Evolutionary conservation across 2,113 vertebrate genomes (phyloP), one percentile per base, ranked within the genome.

Genomic region (Sylvia atricapilla): DNA sequence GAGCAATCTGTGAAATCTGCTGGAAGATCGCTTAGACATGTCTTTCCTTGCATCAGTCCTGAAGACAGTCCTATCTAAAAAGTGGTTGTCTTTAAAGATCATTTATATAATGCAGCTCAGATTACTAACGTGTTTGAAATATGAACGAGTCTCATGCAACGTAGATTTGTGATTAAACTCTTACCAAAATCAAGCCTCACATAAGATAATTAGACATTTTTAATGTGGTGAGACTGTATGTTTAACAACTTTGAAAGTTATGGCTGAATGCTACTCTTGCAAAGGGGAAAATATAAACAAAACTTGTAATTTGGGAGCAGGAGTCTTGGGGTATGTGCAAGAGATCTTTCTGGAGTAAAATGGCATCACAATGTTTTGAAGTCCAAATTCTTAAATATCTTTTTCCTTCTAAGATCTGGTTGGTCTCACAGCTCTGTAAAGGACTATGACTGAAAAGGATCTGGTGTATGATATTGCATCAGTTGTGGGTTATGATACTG

Each of bases 1-100:
- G 67, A 93, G 39, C 75, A 82, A 87, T 91, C 91, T 93, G 93
- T 95, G 87, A 94, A 82, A 87, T 93, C 41, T 95, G 22, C 62
- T 94, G 87, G 82, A 92, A 91, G 55, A 79, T 35, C 11, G 11
- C 43, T 83, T 82, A 56, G 74, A 17, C 30, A 19, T 41, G 44
- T 77, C 87, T 85, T 91, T 53, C 49, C 33, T 89, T 91, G 50
- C 67, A 82, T 82, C 46, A 75, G 44, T 82, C 82, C 56, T 90
- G 67, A 80, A 91, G 81, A 89, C 18, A 80, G 33, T 46, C 8
- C 28, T 33, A 62, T 88, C 44, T 93, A 55, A 79, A 50, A 81
- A 52, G 55, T 63, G 15, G 41, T 69, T 79, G 20, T 93, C 87
- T 80, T 82, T 85, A 76, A 91, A 91, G 59, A 79, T 63, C 27